Evolutionary conservation across 1,140 invertebrate species (phyloP).

Genomic region (Hermetia illucens): DNA sequence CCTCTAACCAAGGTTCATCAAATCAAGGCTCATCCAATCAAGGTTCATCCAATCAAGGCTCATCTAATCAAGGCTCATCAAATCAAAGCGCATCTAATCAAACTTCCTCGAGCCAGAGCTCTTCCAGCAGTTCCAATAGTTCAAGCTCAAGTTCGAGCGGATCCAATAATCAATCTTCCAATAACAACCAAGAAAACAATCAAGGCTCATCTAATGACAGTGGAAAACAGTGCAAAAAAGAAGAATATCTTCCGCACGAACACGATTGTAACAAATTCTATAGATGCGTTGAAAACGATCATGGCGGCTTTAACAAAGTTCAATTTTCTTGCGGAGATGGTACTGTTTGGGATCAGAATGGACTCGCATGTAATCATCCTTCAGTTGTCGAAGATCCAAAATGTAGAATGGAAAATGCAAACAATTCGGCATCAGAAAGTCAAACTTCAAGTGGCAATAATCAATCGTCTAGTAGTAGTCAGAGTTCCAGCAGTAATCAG

Average conservation of each 20-base stretch:
- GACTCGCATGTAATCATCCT: slow-evolving; percentile 36
- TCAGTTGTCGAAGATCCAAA: slow-evolving; percentile 21
- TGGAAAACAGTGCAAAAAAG: slow-evolving; percentile 16
- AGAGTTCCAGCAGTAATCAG: neutral
- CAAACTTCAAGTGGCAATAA: slow-evolving; percentile 1
- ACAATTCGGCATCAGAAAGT: neutral
- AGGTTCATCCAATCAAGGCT: slow-evolving; percentile 6
- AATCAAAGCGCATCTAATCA: slow-evolving; percentile 5
- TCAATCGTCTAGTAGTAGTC: neutral
- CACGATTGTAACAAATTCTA: slow-evolving; percentile 56
- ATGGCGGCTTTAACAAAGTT: slow-evolving; percentile 39
- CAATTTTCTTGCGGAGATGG: slow-evolving; percentile 41
- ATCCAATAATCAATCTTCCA: neutral
- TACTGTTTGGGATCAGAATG: slow-evolving; percentile 39
- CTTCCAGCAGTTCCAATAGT: neutral
- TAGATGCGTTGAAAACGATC: slow-evolving; percentile 50
- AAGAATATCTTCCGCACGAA: slow-evolving; percentile 50
- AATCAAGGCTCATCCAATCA: slow-evolving; percentile 6
- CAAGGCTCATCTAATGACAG: slow-evolving; percentile 22
- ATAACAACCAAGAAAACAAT: slow-evolving; percentile 2
- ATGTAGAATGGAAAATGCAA: slow-evolving; percentile 7
- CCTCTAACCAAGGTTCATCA: slow-evolving; percentile 9
- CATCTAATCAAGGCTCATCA: slow-evolving; percentile 2
- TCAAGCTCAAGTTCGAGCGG: slow-evolving; percentile 3
- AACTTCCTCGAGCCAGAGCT: slow-evolving; percentile 2